A percentile compares a stretch with the other conserved stretches of the same genome.
phyloP scores from a whole-genome alignment of 1,140 invertebrate species.

The Eriosoma lanigerum region DNA sequence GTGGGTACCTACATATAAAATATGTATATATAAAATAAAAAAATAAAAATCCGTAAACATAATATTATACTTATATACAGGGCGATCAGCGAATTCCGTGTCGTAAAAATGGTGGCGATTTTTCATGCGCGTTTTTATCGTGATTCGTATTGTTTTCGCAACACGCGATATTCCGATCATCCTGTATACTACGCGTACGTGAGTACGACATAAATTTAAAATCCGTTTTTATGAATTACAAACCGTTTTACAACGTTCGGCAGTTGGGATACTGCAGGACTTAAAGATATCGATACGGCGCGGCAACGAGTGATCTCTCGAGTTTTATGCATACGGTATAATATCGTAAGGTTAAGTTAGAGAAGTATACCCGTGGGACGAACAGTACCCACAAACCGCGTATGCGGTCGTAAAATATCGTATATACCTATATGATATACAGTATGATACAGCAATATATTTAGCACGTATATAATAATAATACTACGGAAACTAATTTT shows the following conservation, averaged over 20 bases:
- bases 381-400: neutral
- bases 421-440: neutral
- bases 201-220: slow-evolving; percentile 1
- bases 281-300: neutral
- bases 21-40: neutral
- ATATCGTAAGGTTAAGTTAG: too few relatives aligned
- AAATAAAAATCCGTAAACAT: too few relatives aligned
- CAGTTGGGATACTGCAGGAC: too few relatives aligned
- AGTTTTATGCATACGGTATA: neutral
- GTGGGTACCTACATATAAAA: neutral
- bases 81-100: too few relatives aligned
- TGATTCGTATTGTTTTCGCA: too few relatives aligned
- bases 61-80: too few relatives aligned
- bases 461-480: too few relatives aligned
- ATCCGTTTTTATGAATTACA: neutral
- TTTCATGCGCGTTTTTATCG: too few relatives aligned
- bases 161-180: too few relatives aligned
- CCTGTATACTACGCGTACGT: too few relatives aligned
- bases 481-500: neutral
- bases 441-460: neutral
- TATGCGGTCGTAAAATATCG: slow-evolving; percentile 24
- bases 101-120: too few relatives aligned
- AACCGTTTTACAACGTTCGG: neutral
- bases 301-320: neutral
- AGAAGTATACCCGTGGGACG: neutral